Base-by-base conservation (phyloP, 2,888 invertebrate genomes). In the Plagodis pulveraria region DNA sequence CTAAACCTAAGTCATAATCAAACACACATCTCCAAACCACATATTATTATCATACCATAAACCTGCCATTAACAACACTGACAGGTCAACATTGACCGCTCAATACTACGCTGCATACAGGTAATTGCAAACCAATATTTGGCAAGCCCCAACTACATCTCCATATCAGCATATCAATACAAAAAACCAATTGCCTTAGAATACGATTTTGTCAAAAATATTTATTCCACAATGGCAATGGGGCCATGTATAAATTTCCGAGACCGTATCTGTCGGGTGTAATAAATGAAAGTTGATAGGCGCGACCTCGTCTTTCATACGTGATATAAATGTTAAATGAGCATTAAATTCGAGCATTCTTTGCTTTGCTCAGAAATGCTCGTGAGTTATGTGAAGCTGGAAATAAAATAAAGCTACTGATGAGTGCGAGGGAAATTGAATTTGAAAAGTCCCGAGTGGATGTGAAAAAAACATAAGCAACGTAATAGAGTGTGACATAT, bases 241-340 rank as follows among this genome's bases (percentile, higher is more conserved):
- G 35, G 53, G 11, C n/a, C 43, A n/a, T 46, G 48, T 56, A 56
- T 62, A 58, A 52, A 61, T 58, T 58, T 42, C 46, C 45, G 36
- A 56, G 47, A 35, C 49, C 41, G 40, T 58, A 55, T 63, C 58
- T 60, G 62, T 47, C 60, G 50, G 41, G 41, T 55, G 58, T 63
- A 62, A 65, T 67, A 67, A 67, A 67, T 62, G 67, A 62, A 63
- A 65, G 63, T 65, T 62, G 67, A 65, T 63, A 60, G 62, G 58
- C 61, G 53, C 59, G 62, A 50, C 62, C 62, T 63, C 55, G 61
- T 58, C 58, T 58, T 54, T 55, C 60, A 65, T 67, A 65, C 67
- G 67, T 67, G 65, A 62, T 58, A 60, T 63, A 63, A 67, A 63
- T 67, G 56, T 61, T 62, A 63, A 62, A 62, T 56, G 58, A 51